Conservation (phyloP, 2,113 vertebrate species). For the Polypterus senegalus region DNA sequence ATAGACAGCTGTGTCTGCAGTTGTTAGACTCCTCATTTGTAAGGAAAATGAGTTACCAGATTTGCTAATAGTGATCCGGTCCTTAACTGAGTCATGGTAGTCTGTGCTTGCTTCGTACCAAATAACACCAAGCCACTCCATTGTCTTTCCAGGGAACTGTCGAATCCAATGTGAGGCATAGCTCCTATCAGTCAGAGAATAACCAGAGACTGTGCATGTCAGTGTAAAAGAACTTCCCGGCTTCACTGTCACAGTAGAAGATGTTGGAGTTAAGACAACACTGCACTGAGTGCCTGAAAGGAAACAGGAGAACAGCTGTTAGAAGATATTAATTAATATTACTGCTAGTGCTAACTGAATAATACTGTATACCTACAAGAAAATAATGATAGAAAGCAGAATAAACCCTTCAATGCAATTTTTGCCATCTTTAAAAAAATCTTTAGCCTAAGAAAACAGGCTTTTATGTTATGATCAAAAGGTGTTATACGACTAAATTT, state of each 20-base stretch:
- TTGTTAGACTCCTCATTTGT: not conserved
- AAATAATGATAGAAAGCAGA: too few species aligned
- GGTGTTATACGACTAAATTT: too few species aligned
- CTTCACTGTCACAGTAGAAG: not conserved
- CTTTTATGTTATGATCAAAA: too few species aligned
- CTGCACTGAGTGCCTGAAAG: not conserved
- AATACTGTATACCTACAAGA: too few species aligned
- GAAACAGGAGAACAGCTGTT: not conserved
- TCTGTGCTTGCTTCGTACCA: not conserved
- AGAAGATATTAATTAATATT: too few species aligned
- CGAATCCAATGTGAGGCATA: conserved; percentile 1
- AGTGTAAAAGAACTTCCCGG: not conserved
- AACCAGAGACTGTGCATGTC: not conserved
- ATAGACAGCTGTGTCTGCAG: not conserved
- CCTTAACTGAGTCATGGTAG: not conserved
- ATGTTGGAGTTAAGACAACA: not conserved
- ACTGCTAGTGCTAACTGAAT: too few species aligned
- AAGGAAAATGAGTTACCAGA: not conserved
- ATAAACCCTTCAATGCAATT: too few species aligned
- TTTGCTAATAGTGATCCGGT: not conserved
- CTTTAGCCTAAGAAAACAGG: too few species aligned
- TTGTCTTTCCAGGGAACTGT: not conserved
- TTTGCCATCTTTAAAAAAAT: too few species aligned
- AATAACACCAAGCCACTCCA: not conserved
- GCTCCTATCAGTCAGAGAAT: not conserved